phyloP scores from a whole-genome alignment of 2,113 vertebrate genomes.

The Dicerorhinus sumatrensis region DNA sequence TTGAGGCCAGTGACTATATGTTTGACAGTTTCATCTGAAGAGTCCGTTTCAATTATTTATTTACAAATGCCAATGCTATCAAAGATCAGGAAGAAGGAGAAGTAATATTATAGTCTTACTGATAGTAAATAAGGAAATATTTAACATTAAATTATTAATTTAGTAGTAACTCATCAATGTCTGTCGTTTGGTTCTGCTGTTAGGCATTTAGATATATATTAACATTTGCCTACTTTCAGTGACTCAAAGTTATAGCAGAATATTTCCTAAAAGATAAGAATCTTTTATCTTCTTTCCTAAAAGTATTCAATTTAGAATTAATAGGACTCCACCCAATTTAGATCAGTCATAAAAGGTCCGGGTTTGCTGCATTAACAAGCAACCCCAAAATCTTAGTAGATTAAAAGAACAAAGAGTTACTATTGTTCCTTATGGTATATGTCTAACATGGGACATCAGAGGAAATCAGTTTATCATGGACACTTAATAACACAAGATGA shows the following conservation, averaged over 20 bases:
- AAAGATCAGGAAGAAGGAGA: not conserved
- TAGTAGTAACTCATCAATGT: not conserved
- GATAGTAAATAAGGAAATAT: not conserved
- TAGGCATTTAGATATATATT: not conserved
- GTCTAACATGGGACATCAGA: not conserved
- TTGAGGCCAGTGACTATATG: constrained; percentile 42
- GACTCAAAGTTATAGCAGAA: not conserved
- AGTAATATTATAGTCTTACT: not conserved
- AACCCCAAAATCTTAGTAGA: not conserved
- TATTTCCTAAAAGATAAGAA: constrained; percentile 32
- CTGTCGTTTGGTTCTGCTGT: not conserved
- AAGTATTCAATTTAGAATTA: constrained; percentile 3
- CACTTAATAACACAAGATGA: not conserved
- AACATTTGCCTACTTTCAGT: not conserved
- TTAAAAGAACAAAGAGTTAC: not conserved
- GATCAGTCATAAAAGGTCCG: not conserved
- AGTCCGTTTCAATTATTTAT: constrained; percentile 65
- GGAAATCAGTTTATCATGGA: not conserved
- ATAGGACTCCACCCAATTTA: not conserved
- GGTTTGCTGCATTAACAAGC: not conserved
- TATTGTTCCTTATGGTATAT: not conserved
- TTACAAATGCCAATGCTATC: constrained; percentile 24
- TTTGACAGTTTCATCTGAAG: constrained; percentile 67
- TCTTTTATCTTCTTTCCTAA: not conserved
- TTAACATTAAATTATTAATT: constrained; percentile 29